Percentiles rank a stretch among this genome's conserved stretches.
Evolutionary conservation across 2,113 vertebrate species (phyloP).

Genomic region (Campylomormyrus numenius): DNA sequence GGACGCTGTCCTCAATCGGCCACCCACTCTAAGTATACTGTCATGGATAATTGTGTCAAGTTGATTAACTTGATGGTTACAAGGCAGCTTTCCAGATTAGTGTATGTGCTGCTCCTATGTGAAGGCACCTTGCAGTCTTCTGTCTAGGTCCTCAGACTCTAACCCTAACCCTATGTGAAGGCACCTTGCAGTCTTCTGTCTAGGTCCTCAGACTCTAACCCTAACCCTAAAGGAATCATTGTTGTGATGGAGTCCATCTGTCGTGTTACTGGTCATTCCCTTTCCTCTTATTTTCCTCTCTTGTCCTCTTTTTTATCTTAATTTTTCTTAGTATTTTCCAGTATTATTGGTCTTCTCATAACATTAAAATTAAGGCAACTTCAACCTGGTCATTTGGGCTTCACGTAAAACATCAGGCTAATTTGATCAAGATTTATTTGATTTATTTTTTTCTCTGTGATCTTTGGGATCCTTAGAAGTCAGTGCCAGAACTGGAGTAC

Average conservation of each 20-base stretch:
- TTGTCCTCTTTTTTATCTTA: neutral
- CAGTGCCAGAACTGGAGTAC: neutral
- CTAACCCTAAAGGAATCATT: neutral
- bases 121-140: neutral
- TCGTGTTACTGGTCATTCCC: neutral
- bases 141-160: neutral
- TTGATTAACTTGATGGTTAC: neutral
- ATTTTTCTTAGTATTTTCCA: neutral
- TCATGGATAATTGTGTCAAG: neutral
- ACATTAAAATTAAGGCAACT: neutral
- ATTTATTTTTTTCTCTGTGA: neutral
- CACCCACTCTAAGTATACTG: neutral
- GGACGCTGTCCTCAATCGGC: neutral
- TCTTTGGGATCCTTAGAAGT: neutral
- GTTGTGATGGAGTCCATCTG: neutral
- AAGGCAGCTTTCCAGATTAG: neutral
- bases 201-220: neutral
- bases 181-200: neutral
- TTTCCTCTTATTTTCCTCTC: neutral
- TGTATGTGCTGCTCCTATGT: neutral
- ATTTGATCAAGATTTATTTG: neutral
- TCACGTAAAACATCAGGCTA: neutral
- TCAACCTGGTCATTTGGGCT: neutral
- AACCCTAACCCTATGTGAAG: neutral
- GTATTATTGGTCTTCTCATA: neutral